phyloP scores from a whole-genome alignment of 2,888 invertebrate genomes.

The Acronicta leporina region DNA sequence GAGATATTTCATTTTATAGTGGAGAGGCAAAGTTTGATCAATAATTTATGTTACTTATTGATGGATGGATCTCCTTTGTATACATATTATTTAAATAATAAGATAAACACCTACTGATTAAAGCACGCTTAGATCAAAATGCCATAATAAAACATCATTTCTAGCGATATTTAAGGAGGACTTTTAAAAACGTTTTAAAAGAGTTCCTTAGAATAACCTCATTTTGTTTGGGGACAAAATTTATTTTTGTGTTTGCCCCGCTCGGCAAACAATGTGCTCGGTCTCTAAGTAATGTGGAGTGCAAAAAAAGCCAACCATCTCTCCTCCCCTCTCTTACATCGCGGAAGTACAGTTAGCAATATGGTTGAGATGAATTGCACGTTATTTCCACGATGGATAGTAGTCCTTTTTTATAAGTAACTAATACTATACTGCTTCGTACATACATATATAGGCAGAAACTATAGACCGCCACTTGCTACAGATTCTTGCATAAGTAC shows the following conservation, averaged over 20 bases:
- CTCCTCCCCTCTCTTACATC: not conserved
- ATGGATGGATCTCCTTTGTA: too few species aligned
- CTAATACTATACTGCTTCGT: too few species aligned
- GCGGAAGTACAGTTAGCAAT: slow-evolving; percentile 3
- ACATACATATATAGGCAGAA: too few species aligned
- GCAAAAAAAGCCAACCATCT: slow-evolving; percentile 37
- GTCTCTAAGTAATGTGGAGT: slow-evolving; percentile 57
- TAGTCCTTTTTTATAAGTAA: not conserved
- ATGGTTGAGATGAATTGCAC: slow-evolving; percentile 17
- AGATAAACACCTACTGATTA: not conserved
- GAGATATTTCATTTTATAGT: too few species aligned
- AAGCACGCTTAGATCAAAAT: not conserved
- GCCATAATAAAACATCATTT: not conserved
- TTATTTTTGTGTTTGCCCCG: slow-evolving; percentile 63
- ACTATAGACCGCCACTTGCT: too few species aligned
- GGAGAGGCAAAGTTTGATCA: too few species aligned
- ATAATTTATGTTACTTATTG: too few species aligned
- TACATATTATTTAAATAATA: too few species aligned
- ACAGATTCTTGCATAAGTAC: too few species aligned
- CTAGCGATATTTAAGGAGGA: too few species aligned
- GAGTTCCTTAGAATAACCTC: slow-evolving; percentile 33
- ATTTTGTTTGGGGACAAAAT: slow-evolving; percentile 55
- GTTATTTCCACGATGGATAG: not conserved
- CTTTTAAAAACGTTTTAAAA: slow-evolving; percentile 4
- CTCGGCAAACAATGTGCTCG: slow-evolving; percentile 57